Conservation (phyloP, 2,888 invertebrate genomes). For the Acronicta leporina region DNA sequence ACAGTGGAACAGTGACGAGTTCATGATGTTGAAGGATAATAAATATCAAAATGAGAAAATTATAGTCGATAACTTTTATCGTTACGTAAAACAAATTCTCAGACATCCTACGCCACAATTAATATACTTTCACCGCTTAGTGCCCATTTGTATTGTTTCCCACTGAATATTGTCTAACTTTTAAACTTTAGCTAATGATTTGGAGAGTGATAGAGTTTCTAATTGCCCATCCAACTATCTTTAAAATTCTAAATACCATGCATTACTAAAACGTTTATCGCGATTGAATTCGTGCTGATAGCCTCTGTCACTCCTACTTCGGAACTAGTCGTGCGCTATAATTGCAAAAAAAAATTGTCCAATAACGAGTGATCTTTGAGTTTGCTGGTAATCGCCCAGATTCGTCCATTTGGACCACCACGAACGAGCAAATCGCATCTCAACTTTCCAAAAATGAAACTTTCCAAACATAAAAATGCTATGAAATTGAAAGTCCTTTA, state of each 20-base stretch:
- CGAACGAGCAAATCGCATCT: no score
- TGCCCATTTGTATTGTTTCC: conserved; percentile 11
- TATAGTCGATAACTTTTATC: not conserved
- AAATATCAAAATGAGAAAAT: not conserved
- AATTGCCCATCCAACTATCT: not conserved
- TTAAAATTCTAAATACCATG: not conserved
- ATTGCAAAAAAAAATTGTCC: not conserved
- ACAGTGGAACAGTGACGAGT: no score
- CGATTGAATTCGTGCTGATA: not conserved
- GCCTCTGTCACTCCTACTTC: not conserved
- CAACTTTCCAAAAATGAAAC: no score
- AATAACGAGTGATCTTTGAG: not conserved
- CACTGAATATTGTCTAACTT: conserved; percentile 31
- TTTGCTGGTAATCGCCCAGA: no score
- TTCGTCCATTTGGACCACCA: not conserved
- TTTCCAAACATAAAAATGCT: no score
- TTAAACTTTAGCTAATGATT: not conserved
- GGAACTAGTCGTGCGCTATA: not conserved
- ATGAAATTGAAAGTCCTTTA: no score
- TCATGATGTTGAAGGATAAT: no score
- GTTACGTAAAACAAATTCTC: not conserved
- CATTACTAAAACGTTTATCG: not conserved
- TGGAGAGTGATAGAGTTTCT: not conserved
- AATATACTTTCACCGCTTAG: conserved; percentile 45
- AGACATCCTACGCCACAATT: conserved; percentile 34